Base-by-base conservation (phyloP, 2,113 vertebrate species). In the Oreochromis spilurus region DNA sequence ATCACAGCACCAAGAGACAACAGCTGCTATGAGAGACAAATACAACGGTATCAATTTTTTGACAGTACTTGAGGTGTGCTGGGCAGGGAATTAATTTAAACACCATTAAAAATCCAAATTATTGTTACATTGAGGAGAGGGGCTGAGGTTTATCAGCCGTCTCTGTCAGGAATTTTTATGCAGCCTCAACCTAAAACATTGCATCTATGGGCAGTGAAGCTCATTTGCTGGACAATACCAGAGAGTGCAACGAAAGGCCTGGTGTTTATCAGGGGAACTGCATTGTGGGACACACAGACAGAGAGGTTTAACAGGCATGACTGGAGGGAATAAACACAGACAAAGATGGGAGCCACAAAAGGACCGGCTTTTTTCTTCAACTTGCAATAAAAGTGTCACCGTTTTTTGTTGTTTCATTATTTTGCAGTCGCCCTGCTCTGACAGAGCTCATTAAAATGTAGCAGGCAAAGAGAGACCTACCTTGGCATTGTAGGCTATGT, bases 401-500 rank as follows among this genome's bases (percentile, higher is more conserved):
- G 2, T 55, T 53, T 17, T 48, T 17, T 16, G 5, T 12, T 8
- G 72, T 43, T 38, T 31, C n/a, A 2, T 54, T n/a, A 4, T 55
- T 79, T 24, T 4, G 14, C 13, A 54, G 9, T 21, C 6, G 34
- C 65, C 34, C n/a, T 26, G 58, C 52, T 45, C 67, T 40, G 3
- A 5, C 9, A 36, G 19, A 58, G 50, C 29, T 43, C 31, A 58
- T 13, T 52, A 11, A 9, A 77, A 60, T 48, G n/a, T 43, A 26
- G n/a, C 24, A 84, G 12, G 50, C 3, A 19, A 16, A 36, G 24
- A 14, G 79, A 36, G 34, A 57, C 97, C 91, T 97, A 99, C 98
- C 97, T 99, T 99, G 92, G 95, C 97, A 93, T 98, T 99, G 96
- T 99, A 99, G 62, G 98, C 94, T 89, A 99, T 99, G 95, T 98